Evolutionary conservation across 2,888 invertebrate species (phyloP).

Genomic region (Hetaerina titia): DNA sequence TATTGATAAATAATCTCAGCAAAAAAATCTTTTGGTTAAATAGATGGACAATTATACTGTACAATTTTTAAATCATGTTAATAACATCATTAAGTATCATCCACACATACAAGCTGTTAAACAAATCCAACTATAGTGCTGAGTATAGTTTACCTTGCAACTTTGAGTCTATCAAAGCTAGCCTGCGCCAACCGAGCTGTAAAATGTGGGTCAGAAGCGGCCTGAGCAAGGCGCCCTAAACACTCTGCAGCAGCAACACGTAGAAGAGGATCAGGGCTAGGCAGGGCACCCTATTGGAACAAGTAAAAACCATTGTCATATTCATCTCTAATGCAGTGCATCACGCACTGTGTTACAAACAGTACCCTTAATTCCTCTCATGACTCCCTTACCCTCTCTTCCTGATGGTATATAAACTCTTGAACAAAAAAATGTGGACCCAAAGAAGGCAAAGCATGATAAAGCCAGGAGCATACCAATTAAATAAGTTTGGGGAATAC

Average conservation of each 20-base stretch:
- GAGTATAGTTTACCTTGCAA: constrained; percentile 78
- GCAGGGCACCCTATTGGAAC: constrained; percentile 82
- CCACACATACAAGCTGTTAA: too few relatives aligned
- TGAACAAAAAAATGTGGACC: too few relatives aligned
- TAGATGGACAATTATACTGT: neutral
- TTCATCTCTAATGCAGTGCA: neutral
- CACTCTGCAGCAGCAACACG: constrained; percentile 98
- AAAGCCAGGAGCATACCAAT: too few relatives aligned
- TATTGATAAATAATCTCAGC: neutral
- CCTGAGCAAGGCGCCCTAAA: constrained; percentile 94
- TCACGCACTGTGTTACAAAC: neutral
- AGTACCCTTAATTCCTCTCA: too few relatives aligned
- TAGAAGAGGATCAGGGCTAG: constrained; percentile 87
- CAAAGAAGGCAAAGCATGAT: too few relatives aligned
- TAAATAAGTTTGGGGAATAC: too few relatives aligned
- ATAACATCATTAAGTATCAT: neutral
- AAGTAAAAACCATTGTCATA: neutral
- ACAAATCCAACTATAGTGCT: too few relatives aligned
- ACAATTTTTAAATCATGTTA: neutral
- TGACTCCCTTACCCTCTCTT: too few relatives aligned
- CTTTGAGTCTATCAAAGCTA: constrained; percentile 92
- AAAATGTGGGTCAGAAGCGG: constrained; percentile 91
- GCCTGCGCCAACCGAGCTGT: constrained; percentile 94
- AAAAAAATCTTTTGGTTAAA: neutral
- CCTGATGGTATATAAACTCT: too few relatives aligned